A percentile compares a stretch with the other conserved stretches of the same genome.
phyloP scores from a whole-genome alignment of 2,797 vertebrate species.

The Crenichthys baileyi region DNA sequence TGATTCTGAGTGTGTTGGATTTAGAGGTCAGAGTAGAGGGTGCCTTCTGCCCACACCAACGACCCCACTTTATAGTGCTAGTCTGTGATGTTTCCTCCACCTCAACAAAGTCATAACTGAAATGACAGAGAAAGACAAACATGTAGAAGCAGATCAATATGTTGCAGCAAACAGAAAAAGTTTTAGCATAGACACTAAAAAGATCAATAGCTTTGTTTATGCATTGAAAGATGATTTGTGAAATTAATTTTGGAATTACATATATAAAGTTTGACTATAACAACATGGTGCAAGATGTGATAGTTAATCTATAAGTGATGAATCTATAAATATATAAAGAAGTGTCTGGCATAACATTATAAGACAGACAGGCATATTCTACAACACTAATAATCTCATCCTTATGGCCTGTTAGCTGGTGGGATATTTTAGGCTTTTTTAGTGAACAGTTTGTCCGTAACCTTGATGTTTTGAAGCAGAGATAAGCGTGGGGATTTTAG shows the following conservation, averaged over 20 bases:
- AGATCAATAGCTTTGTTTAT: background rate
- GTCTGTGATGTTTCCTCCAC: conserved; percentile 92
- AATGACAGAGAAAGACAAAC: conserved; percentile 3
- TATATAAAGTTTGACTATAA: background rate
- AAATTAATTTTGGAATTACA: background rate
- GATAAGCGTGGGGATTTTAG: background rate
- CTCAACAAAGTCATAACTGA: conserved; percentile 96
- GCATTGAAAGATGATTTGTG: background rate
- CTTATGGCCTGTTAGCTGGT: background rate
- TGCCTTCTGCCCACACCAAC: conserved; percentile 92
- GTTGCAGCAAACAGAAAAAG: background rate
- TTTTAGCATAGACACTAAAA: background rate
- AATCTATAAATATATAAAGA: background rate
- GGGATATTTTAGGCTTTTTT: background rate
- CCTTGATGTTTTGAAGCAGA: background rate
- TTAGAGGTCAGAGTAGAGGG: conserved; percentile 91
- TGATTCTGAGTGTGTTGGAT: conserved; percentile 91
- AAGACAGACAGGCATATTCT: background rate
- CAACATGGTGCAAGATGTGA: background rate
- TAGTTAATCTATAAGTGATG: background rate
- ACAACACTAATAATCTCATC: background rate
- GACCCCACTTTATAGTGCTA: conserved; percentile 90
- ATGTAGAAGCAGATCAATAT: conserved; percentile 3
- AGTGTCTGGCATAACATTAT: background rate
- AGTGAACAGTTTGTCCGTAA: background rate